Evolutionary conservation across 2,888 invertebrate species (phyloP), one percentile per base, ranked within the genome.

Genomic region (Dryobota labecula): DNA sequence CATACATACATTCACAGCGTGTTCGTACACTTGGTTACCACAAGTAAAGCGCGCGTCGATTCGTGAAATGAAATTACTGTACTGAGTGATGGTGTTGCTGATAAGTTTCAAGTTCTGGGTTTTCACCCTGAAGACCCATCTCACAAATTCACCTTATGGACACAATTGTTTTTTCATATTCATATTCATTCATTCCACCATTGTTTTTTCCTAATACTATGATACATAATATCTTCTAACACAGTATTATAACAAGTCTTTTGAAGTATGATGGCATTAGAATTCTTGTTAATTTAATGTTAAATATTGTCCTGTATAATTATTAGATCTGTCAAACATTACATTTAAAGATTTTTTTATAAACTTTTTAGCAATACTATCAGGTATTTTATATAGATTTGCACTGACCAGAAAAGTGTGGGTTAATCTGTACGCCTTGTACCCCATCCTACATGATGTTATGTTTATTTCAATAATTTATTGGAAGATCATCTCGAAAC

Each of bases 351-450:
- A 18, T 2, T 45, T 27, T 24, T 60, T 15, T 0, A 4, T n/a
- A 30, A 30, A 13, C 49, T 15, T 1, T 49, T 41, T 33, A 9
- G 24, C 30, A 60, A 2, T 30, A 47, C 11, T n/a, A 49, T 56
- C 13, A 41, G n/a, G 38, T 41, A 38, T 47, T 56, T 56, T 27
- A 18, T 49, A 36, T 20, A 66, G 36, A 76, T 76, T 76, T 57
- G 36, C 20, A 49, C 20, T 36, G 30, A 18, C 15, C 0, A 1
- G 13, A 38, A 5, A 51, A n/a, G 18, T n/a, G 15, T 49, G 9
- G 45, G 15, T 54, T 33, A 43, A 27, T 43, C 11, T 3, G 0
- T 36, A 27, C 15, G 5, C 5, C 8, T 8, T 3, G 0, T 36
- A 27, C 15, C 8, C 5, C 8, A 57, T 43, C 20, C 0, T 30